Percentiles rank a stretch among this genome's conserved stretches.
phyloP scores from a whole-genome alignment of 1,140 invertebrate genomes.

The Magallana gigas region DNA sequence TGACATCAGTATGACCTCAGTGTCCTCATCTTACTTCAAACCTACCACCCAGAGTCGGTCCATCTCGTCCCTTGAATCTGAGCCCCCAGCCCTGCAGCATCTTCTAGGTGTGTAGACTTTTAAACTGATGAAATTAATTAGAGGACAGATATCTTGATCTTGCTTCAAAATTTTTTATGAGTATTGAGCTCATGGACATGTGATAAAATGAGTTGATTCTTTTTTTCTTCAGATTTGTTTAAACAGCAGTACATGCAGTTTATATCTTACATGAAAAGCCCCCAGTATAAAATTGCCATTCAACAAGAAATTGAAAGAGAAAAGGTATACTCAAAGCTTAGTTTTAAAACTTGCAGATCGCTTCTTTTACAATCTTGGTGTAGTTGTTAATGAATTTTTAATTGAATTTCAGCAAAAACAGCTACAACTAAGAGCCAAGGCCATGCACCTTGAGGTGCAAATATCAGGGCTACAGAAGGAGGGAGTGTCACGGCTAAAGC shows the following conservation, averaged over 20 bases:
- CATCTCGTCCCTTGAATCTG: constrained; percentile 82
- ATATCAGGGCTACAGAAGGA: constrained; percentile 94
- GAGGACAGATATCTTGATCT: no score
- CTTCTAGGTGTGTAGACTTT: constrained; percentile 82
- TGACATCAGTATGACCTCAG: constrained; percentile 68
- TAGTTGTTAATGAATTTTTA: not conserved
- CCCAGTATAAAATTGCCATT: constrained; percentile 86
- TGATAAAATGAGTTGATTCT: not conserved
- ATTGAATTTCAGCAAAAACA: constrained; percentile 49
- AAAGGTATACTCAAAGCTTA: constrained; percentile 80
- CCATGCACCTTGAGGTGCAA: constrained; percentile 93
- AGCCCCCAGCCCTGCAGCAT: constrained; percentile 92
- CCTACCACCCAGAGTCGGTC: constrained; percentile 68
- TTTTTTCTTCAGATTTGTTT: constrained; percentile 83
- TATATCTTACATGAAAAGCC: constrained; percentile 89
- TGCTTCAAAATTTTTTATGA: no score
- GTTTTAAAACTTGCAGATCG: no score
- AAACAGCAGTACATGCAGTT: constrained; percentile 90
- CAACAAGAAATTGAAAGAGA: constrained; percentile 90
- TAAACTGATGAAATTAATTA: no score
- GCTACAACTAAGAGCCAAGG: constrained; percentile 84
- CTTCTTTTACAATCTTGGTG: no score
- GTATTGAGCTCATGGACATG: no score
- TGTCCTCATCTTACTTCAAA: constrained; percentile 66
- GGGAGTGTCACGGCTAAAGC: constrained; percentile 92